Percentiles rank a stretch among this genome's conserved stretches.
These are phyloP conservation scores for Euplexia lucipara DNA, from an alignment of 2,888 invertebrate genomes.

Conservation along the genomic window DNA sequence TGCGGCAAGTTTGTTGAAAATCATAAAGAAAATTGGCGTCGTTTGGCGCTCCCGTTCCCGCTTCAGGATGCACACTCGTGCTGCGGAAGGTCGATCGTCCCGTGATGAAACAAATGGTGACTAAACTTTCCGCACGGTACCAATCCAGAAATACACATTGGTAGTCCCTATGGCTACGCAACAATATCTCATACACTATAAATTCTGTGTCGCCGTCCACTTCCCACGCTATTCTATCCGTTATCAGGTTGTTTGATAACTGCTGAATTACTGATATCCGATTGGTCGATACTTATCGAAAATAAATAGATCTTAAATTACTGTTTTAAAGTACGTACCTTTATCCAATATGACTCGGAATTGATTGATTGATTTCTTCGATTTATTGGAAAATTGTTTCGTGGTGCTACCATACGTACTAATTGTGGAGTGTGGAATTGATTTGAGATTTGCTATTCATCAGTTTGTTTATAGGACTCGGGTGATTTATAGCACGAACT, in stretches of 20 bases:
- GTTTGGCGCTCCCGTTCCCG: constrained; percentile 58
- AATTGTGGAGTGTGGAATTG: constrained; percentile 1
- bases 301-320: constrained; percentile 36
- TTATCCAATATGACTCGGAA: constrained; percentile 17
- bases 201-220: constrained; percentile 70
- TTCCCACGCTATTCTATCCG: constrained; percentile 63
- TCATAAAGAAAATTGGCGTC: constrained; percentile 53
- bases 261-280: constrained; percentile 36
- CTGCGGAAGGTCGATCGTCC: constrained; percentile 82
- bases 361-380: constrained; percentile 22
- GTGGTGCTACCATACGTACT: background rate
- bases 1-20: constrained; percentile 47
- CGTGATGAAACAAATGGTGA: constrained; percentile 81
- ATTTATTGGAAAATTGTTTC: background rate
- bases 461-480: constrained; percentile 13
- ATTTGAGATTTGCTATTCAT: constrained; percentile 17
- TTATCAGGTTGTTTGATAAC: constrained; percentile 50
- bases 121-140: constrained; percentile 90
- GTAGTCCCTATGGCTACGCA: constrained; percentile 77
- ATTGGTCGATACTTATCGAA: constrained; percentile 35
- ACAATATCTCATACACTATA: constrained; percentile 65
- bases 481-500: constrained; percentile 16
- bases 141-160: constrained; percentile 88
- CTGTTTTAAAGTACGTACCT: constrained; percentile 7
- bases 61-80: constrained; percentile 69